Conservation (phyloP, 2,888 invertebrate species). For the Diadegma fenestrale region DNA sequence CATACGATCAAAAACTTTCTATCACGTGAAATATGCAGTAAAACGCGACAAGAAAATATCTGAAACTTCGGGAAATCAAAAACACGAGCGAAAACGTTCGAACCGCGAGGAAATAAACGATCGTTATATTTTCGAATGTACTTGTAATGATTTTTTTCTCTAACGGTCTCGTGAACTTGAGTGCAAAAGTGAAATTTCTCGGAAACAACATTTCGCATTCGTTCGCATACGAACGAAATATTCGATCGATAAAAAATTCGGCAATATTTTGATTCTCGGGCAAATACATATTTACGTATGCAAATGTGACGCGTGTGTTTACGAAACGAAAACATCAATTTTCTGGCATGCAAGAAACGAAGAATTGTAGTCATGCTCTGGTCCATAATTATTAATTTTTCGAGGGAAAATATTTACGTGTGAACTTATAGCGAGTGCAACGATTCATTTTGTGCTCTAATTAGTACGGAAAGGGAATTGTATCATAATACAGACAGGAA, state of each 20-base stretch:
- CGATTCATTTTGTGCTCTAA: conserved; percentile 32
- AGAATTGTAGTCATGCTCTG: conserved; percentile 7
- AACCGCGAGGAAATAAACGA: not conserved
- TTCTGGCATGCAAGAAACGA: not conserved
- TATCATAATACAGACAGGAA: conserved; percentile 37
- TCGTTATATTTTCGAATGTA: not conserved
- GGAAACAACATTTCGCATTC: not conserved
- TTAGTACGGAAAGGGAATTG: not conserved
- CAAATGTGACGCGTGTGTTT: conserved; percentile 8
- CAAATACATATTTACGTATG: not conserved
- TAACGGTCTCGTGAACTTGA: not conserved
- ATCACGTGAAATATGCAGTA: not conserved
- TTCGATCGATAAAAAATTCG: not conserved
- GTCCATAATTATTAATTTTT: conserved; percentile 6
- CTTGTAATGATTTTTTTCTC: not conserved
- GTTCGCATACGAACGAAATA: not conserved
- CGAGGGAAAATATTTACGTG: conserved; percentile 8
- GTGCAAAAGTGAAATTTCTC: not conserved
- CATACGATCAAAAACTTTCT: not conserved
- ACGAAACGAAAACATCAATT: not conserved
- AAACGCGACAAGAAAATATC: not conserved
- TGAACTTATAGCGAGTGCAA: conserved; percentile 43
- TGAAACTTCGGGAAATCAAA: not conserved
- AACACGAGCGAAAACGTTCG: not conserved
- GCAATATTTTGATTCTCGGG: not conserved